Conservation (phyloP, 2,888 invertebrate genomes). For the Chaetogeoica ovagalla region DNA sequence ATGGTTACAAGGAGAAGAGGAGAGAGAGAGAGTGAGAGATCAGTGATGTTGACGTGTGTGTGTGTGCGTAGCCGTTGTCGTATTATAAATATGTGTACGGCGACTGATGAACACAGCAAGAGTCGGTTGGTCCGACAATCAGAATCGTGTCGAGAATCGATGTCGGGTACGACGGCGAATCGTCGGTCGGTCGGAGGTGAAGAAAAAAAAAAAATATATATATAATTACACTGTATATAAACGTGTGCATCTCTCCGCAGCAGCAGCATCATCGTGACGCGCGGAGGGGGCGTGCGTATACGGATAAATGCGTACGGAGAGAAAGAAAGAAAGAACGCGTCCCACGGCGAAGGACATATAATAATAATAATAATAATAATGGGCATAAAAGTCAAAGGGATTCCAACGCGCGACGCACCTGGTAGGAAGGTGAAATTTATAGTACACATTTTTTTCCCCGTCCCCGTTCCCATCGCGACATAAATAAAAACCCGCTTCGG, state of each 20-base stretch:
- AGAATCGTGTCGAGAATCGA: conserved; percentile 10
- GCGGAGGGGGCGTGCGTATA: neutral
- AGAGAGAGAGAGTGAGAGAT: too few relatives aligned
- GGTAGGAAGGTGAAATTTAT: conserved; percentile 52
- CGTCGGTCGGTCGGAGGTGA: neutral
- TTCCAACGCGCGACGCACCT: conserved; percentile 43
- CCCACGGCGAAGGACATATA: conserved; percentile 43
- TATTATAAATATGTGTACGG: too few relatives aligned
- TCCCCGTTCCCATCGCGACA: neutral
- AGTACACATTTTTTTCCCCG: conserved; percentile 28
- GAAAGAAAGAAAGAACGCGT: neutral
- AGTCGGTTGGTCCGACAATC: conserved; percentile 7
- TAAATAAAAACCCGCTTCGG: conserved; percentile 52
- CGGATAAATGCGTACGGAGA: neutral
- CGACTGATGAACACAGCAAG: too few relatives aligned
- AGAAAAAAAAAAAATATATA: conserved; percentile 21
- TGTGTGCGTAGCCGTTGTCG: too few relatives aligned
- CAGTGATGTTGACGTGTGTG: too few relatives aligned
- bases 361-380: too few relatives aligned
- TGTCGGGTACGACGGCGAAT: too few relatives aligned
- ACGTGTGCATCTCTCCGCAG: neutral
- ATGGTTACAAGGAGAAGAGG: too few relatives aligned
- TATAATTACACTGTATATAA: conserved; percentile 17
- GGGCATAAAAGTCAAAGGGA: conserved; percentile 53
- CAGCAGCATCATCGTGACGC: neutral